Evolutionary conservation across 2,113 vertebrate species (phyloP).

Genomic region (Piprites chloris): DNA sequence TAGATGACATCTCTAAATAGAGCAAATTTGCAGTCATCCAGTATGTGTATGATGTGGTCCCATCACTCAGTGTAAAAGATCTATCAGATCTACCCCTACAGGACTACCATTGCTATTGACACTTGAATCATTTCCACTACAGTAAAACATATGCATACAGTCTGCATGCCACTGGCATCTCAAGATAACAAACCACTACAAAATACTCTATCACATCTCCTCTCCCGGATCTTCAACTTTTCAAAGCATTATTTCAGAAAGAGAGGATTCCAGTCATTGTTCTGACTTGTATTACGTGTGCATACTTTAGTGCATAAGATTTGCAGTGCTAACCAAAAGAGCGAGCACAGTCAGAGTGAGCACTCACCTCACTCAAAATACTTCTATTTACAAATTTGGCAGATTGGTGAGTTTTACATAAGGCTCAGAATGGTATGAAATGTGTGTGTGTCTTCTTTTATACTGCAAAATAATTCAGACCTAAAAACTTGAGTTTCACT

Average conservation of each 20-base stretch:
- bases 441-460: background rate
- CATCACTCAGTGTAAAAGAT: background rate
- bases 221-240: background rate
- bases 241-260: background rate
- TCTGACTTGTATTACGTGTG: background rate
- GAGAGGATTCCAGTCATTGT: background rate
- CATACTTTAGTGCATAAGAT: accelerated
- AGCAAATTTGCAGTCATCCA: background rate
- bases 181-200: background rate
- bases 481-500: background rate
- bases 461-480: background rate
- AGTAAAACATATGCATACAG: background rate
- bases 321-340: background rate
- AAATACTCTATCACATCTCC: background rate
- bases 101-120: background rate
- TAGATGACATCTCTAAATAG: background rate
- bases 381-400: background rate
- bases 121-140: background rate
- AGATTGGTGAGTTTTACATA: background rate
- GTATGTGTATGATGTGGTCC: background rate
- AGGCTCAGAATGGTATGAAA: background rate
- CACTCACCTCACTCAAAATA: background rate
- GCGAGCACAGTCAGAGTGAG: background rate
- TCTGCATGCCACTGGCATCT: background rate
- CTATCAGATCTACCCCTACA: background rate